Conservation (phyloP, 2,113 vertebrate genomes). For the Antigone vipio region DNA sequence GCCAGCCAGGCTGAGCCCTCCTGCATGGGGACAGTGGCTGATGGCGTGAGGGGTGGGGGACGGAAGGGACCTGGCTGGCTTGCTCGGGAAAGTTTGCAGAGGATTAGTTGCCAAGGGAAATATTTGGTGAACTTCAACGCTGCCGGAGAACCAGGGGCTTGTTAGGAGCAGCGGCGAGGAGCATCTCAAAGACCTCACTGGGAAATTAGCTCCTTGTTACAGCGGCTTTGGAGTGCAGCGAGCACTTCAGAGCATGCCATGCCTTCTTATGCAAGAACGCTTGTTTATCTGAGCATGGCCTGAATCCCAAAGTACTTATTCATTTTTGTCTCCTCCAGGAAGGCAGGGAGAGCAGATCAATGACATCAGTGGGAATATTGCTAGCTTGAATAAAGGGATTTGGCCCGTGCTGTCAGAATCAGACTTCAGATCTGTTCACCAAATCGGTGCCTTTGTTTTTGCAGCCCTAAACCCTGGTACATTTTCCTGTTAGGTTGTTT, state of each 20-base stretch:
- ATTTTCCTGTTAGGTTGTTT: neutral
- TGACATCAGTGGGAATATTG: constrained; percentile 49
- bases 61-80: neutral
- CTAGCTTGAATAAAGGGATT: constrained; percentile 55
- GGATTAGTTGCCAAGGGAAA: constrained; percentile 45
- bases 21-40: neutral
- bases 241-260: constrained; percentile 30
- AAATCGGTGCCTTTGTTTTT: constrained; percentile 42
- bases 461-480: constrained; percentile 40
- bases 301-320: constrained; percentile 51
- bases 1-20: neutral
- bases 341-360: constrained; percentile 23
- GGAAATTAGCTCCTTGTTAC: constrained; percentile 44
- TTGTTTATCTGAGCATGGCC: constrained; percentile 28
- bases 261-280: constrained; percentile 20
- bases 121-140: neutral
- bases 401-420: constrained; percentile 40
- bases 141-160: neutral
- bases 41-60: neutral
- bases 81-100: neutral
- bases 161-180: neutral
- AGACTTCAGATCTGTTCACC: constrained; percentile 43
- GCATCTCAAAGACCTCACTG: constrained; percentile 6
- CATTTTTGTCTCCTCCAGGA: neutral
- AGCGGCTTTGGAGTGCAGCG: neutral